These are phyloP conservation scores for Scytalopus superciliaris DNA, from an alignment of 2,113 vertebrate genomes.

Conservation along the genomic window DNA sequence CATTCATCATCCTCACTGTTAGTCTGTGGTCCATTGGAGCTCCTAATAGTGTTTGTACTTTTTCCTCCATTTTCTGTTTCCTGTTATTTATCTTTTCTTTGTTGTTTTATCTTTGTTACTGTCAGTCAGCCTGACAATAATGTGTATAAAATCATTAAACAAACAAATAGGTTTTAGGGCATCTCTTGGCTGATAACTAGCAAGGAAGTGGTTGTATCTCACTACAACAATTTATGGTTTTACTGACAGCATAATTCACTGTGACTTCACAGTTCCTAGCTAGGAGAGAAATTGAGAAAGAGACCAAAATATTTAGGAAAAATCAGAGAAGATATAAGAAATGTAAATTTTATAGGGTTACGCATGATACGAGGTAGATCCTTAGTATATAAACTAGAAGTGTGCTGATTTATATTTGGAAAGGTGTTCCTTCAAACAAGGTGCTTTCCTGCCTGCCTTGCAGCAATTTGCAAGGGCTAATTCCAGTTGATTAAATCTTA, in stretches of 20 bases:
- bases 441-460: background rate
- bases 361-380: background rate
- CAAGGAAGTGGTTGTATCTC: constrained; percentile 15
- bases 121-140: constrained; percentile 59
- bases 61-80: constrained; percentile 14
- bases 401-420: background rate
- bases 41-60: background rate
- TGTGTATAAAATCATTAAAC: constrained; percentile 32
- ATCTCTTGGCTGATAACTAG: constrained; percentile 38
- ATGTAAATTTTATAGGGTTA: background rate
- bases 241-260: constrained; percentile 24
- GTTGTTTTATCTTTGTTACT: constrained; percentile 52
- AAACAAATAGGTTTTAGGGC: constrained; percentile 41
- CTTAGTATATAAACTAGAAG: background rate
- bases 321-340: background rate
- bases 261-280: background rate
- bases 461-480: background rate
- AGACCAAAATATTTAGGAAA: background rate
- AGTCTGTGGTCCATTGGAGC: background rate
- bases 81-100: constrained; percentile 42
- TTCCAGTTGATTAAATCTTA: background rate
- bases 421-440: background rate
- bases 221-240: constrained; percentile 32
- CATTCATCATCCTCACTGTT: constrained; percentile 45
- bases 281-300: background rate